Base-by-base conservation (phyloP, 2,797 vertebrate species). In the Sciaenops ocellatus region DNA sequence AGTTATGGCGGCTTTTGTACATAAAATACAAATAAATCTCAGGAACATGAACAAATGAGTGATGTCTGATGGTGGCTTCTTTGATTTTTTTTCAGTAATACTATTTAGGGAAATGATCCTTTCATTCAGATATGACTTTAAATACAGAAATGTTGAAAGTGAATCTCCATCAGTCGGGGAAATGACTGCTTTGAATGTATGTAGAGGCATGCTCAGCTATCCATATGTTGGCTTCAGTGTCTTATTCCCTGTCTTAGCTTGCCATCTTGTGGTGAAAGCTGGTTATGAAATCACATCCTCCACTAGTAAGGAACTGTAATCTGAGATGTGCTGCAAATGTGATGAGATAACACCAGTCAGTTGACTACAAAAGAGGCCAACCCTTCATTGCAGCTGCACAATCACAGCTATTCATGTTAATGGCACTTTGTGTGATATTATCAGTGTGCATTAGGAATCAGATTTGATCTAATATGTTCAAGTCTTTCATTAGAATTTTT, bases 221-320 rank as follows among this genome's bases (percentile, higher is more conserved):
- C 30, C 4, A 6, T 11, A 38, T 12, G 17, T 1, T 2, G 3
- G 42, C 30, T 10, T 34, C 34, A 0, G 1, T 3, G 13, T 30
- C 52, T 59, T 18, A 84, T 91, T 80, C 26, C 38, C 81, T 86
- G 90, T 85, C 86, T 87, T 89, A 78, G 87, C 67, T 69, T 93
- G 89, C 94, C 95, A 93, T 91, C 95, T 94, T 59, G 90, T 94
- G 95, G 92, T 73, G 24, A 52, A 57, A 63, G 18, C 5, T 6
- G 64, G 76, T 47, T 10, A 76, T 83, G 73, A 54, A 75, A 55
- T 26, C 28, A 26, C 6, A 9, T 50, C 17, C 22, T 51, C 26
- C 12, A 0, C 13, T 17, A 0, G 12, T 20, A 26, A 48, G 20
- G 63, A 66, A 50, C 24, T 30, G 0, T 3, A 55, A 38, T 50